Conservation (phyloP, 2,797 vertebrate species). For the Melanotaenia maccullochi region DNA sequence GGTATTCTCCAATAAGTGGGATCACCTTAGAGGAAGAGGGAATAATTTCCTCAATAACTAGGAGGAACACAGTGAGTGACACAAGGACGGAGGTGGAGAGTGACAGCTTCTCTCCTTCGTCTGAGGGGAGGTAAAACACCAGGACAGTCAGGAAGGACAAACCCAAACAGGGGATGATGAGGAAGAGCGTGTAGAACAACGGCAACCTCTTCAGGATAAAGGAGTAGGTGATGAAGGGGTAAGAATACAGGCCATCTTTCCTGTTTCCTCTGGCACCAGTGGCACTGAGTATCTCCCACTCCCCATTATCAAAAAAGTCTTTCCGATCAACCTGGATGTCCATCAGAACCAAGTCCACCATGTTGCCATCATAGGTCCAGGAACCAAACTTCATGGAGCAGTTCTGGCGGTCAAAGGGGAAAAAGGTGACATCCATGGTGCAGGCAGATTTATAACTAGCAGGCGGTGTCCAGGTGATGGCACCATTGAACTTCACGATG, state of each 20-base stretch:
- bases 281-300: constrained; percentile 96
- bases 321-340: constrained; percentile 93
- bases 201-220: constrained; percentile 95
- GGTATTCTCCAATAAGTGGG: constrained; percentile 95
- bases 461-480: constrained; percentile 92
- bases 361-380: constrained; percentile 95
- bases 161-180: constrained; percentile 95
- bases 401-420: constrained; percentile 97
- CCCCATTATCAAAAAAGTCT: constrained; percentile 97
- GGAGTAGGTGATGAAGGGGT: constrained; percentile 93
- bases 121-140: constrained; percentile 97
- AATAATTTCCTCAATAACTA: constrained; percentile 98
- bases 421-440: constrained; percentile 97
- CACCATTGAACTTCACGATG: constrained; percentile 89
- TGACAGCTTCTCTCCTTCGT: constrained; percentile 97
- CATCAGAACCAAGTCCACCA: constrained; percentile 93
- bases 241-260: constrained; percentile 87
- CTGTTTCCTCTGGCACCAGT: constrained; percentile 90
- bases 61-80: constrained; percentile 96
- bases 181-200: constrained; percentile 95
- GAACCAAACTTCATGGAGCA: constrained; percentile 99
- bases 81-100: constrained; percentile 96
- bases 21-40: constrained; percentile 98
- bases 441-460: constrained; percentile 97
- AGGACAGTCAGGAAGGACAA: constrained; percentile 94